A percentile compares a stretch with the other conserved stretches of the same genome.
Conservation (phyloP, 2,888 invertebrate species). For the Nebria salina region DNA sequence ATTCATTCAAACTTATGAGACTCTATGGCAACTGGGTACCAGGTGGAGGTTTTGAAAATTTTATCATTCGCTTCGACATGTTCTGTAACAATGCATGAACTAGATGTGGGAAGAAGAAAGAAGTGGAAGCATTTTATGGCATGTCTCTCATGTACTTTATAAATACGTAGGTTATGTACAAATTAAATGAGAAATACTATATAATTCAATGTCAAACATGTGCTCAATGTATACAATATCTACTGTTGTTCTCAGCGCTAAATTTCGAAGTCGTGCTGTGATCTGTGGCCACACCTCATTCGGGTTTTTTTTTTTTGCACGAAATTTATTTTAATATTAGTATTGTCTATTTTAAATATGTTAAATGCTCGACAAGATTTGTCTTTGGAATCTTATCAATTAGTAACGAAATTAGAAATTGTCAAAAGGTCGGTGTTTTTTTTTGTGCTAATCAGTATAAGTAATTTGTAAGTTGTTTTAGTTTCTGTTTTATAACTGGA, state of each 20-base stretch:
- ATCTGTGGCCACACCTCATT: no score
- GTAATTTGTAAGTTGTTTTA: background rate
- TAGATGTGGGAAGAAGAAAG: background rate
- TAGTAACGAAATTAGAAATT: background rate
- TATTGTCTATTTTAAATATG: no score
- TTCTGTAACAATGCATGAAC: background rate
- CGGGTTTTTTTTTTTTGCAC: no score
- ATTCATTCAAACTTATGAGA: background rate
- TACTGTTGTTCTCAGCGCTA: no score
- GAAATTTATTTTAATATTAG: no score
- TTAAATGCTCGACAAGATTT: no score
- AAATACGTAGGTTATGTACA: background rate
- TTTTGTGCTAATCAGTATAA: background rate
- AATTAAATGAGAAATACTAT: background rate
- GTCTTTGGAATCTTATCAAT: no score
- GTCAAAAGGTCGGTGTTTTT: background rate
- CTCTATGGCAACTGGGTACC: background rate
- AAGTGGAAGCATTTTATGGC: background rate
- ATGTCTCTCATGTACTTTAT: background rate
- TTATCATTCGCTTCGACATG: background rate
- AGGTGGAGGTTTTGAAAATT: background rate
- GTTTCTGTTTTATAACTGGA: background rate
- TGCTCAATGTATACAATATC: background rate
- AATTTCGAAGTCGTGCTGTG: no score
- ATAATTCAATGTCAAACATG: background rate